Conservation (phyloP, 2,797 vertebrate species). For the Sorex maritimensis region DNA sequence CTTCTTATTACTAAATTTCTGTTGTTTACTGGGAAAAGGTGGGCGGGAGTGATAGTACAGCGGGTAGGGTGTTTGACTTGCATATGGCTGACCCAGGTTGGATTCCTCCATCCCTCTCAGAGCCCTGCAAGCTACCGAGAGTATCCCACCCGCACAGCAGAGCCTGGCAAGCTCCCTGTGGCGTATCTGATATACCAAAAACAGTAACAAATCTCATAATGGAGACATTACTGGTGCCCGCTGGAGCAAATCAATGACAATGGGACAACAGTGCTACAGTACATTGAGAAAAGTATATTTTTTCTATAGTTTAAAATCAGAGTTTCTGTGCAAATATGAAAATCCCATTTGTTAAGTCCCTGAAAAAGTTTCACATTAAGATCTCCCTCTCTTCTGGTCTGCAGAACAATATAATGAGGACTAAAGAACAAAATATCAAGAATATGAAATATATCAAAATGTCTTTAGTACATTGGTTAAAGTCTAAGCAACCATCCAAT, state of each 20-base stretch:
- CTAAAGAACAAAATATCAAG: slow-evolving; percentile 47
- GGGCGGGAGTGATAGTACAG: too few relatives aligned
- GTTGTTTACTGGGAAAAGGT: background rate
- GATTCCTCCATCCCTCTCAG: too few relatives aligned
- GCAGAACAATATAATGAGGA: background rate
- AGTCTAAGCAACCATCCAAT: background rate
- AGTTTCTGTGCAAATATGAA: slow-evolving; percentile 14
- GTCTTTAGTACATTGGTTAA: background rate
- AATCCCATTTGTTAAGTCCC: background rate
- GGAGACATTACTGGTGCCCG: too few relatives aligned
- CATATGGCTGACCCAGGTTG: too few relatives aligned
- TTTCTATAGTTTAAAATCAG: slow-evolving; percentile 51
- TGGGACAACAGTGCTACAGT: too few relatives aligned
- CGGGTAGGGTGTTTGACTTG: too few relatives aligned
- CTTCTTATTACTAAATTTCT: slow-evolving; percentile 45
- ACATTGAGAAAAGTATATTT: background rate
- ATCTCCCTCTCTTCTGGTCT: background rate
- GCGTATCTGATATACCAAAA: too few relatives aligned
- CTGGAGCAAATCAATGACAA: too few relatives aligned
- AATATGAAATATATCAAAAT: slow-evolving; percentile 33
- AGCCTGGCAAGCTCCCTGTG: too few relatives aligned
- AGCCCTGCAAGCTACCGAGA: too few relatives aligned
- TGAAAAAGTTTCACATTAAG: slow-evolving; percentile 10
- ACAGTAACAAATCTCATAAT: too few relatives aligned
- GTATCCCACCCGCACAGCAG: too few relatives aligned